Percentiles rank a stretch among this genome's conserved stretches.
Conservation (phyloP, 2,888 invertebrate species). For the Periphyllus acericola region DNA sequence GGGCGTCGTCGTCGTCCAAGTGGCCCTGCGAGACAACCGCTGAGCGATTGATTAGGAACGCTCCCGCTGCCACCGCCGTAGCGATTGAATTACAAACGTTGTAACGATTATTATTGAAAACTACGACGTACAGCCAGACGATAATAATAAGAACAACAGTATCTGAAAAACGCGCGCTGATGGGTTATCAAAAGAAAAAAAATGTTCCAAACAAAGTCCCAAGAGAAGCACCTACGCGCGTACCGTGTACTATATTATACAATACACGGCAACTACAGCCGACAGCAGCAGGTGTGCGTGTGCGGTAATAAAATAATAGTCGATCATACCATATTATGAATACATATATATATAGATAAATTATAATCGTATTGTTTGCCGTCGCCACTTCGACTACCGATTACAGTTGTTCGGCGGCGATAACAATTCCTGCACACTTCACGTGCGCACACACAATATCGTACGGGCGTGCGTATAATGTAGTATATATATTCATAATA, state of each 20-base stretch:
- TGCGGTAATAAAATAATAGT: conserved; percentile 3
- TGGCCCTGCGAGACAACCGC: neutral
- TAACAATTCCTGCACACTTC: neutral
- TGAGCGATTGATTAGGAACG: neutral
- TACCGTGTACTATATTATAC: neutral
- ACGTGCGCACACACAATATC: neutral
- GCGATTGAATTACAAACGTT: neutral
- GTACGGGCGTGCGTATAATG: too few relatives aligned
- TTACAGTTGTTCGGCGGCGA: neutral
- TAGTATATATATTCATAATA: neutral
- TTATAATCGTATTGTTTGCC: neutral
- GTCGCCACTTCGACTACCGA: conserved; percentile 14
- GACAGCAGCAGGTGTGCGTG: conserved; percentile 30
- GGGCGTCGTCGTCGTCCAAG: conserved; percentile 7
- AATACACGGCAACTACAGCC: too few relatives aligned
- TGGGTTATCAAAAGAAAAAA: too few relatives aligned
- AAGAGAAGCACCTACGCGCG: neutral
- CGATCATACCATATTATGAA: neutral
- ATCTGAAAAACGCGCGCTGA: too few relatives aligned
- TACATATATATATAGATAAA: too few relatives aligned
- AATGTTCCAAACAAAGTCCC: neutral
- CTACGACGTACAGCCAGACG: neutral
- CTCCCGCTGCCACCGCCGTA: neutral
- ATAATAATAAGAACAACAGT: neutral
- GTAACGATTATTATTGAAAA: neutral